Evolutionary conservation across 1,140 invertebrate species (phyloP), one percentile per base, ranked within the genome.

Genomic region (Brachionus rotundiformis): DNA sequence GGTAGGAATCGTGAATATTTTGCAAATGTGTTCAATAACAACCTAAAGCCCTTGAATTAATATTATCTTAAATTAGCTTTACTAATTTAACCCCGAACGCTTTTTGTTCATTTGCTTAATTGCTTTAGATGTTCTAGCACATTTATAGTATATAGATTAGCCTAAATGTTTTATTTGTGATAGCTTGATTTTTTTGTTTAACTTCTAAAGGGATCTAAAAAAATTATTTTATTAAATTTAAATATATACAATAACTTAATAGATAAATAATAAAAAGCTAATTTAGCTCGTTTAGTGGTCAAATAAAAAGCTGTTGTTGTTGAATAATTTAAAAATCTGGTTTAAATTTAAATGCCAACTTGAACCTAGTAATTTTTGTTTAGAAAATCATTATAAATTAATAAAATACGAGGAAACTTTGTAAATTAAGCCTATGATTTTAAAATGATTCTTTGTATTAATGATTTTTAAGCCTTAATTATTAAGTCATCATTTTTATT

Each of bases 221-320:
- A 68, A 68, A 68, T 68, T 16, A 8, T 5, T 11, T 23, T 33
- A 33, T 36, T 29, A 33, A 68, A 36, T 19, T 68, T 0, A 36
- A 27, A 63, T 29, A 29, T 63, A 63, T 23, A 29, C 25, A 63
- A 27, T 23, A 31, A 10, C 6, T 54, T 54, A 10, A 10, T 54
- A 63, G 29, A 13, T 31, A 63, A 29, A 63, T 63, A 63, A 23
- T 13, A 63, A 7, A 7, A 19, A 54, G 49, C n/a, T 54, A 4
- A 54, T 71, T 71, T 39, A 25, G 65, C 29, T 71, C 33, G 10
- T 16, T 33, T 31, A n/a, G 13, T 31, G 11, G 25, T 29, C 61
- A 19, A 71, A 63, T 27, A 63, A 29, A 27, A 71, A 39, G 65
- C 65, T 73, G 68, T 73, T 73, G 68, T 73, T 73, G 68, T 73